Evolutionary conservation across 2,888 invertebrate species (phyloP).

Genomic region (Cordylochernes scorpioides): DNA sequence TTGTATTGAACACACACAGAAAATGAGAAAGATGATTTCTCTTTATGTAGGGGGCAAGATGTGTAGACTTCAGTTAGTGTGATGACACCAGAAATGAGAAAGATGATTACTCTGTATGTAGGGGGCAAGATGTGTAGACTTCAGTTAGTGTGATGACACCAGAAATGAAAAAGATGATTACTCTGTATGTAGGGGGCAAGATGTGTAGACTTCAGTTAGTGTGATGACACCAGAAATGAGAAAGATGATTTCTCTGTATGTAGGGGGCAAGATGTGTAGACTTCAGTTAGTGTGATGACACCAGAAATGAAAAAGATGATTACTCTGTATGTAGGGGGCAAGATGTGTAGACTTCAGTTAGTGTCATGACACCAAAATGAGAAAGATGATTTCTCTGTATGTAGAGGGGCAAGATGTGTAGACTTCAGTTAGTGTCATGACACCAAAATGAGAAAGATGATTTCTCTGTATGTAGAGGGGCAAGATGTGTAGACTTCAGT

Average conservation of each 20-base stretch:
- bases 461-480: no score
- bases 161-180: no score
- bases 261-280: not conserved
- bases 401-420: not conserved
- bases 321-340: not conserved
- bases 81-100: no score
- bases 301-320: no score
- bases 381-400: constrained; percentile 1
- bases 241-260: constrained; percentile 1
- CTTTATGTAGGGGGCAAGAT: not conserved
- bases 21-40: no score
- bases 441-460: no score
- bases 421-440: constrained; percentile 1
- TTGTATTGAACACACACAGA: no score
- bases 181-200: no score
- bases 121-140: not conserved
- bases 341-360: not conserved
- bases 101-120: not conserved
- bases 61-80: not conserved
- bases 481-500: no score
- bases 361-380: no score
- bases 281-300: constrained; percentile 1
- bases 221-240: no score
- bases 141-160: constrained; percentile 2
- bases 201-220: no score